Base-by-base conservation (phyloP, 2,888 invertebrate genomes). In the Opisthograptis luteolata region DNA sequence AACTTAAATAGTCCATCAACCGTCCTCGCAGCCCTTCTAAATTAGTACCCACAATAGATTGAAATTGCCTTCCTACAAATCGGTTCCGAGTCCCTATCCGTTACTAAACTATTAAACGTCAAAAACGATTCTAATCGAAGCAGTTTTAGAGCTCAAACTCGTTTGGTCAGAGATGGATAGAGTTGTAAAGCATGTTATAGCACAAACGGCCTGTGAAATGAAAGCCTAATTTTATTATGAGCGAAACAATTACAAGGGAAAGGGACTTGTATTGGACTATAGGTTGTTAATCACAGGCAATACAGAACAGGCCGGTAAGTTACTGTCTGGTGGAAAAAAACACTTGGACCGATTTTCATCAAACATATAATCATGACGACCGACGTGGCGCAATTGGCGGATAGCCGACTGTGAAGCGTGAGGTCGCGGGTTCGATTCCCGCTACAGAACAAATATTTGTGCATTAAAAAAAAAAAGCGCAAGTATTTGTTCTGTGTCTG, bases 221-320 rank as follows among this genome's bases (percentile, higher is more conserved):
- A 73, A 75, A 72, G 60, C 63, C 70, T 80, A 77, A 80, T 79
- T 79, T 78, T 70, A 77, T 79, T 80, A 77, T 69, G 66, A 66
- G 68, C 61, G 66, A 72, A 76, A 76, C 76, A 73, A 46, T 52
- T 52, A 52, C 37, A 39, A 24, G 19, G 39, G 30, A 52, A 42
- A 45, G 46, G 42, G 25, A 51, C 43, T 51, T 41, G 45, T 46
- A 37, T 43, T 19, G 45, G 28, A 17, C 14, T 44, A 51, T 46
- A 5, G 43, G 42, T 42, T 43, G 52, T 47, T 46, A 43, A 49
- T 49, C 49, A 42, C 34, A 43, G 19, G 28, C 15, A 2, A 10
- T 25, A 14, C 10, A 31, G 19, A 17, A 20, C 15, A 5, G 4
- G 9, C 9, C 19, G 31, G 48, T 48, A 37, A 20, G 42, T 20